Base-by-base conservation (phyloP, 2,888 invertebrate genomes). In the Thyatira batis region DNA sequence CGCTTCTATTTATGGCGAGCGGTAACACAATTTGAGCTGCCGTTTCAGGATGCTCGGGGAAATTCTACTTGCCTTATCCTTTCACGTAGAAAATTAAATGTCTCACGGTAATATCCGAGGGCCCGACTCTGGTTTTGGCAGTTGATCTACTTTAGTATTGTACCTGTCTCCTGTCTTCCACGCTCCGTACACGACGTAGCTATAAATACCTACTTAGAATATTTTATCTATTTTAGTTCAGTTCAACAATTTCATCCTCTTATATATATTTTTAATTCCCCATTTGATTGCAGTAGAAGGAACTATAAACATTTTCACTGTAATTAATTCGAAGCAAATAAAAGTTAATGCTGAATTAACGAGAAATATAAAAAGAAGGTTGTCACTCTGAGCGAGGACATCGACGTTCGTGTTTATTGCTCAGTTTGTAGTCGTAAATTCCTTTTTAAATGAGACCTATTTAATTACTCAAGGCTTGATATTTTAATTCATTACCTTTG, bases 61-160 rank as follows among this genome's bases (percentile, higher is more conserved):
- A 85, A 88, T 84, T 84, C 85, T 78, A 74, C 80, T 82, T 77
- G 85, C 84, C 87, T 90, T 90, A 89, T 90, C 89, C 89, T 82
- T 91, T 84, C 91, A 90, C 90, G 91, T 91, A 90, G 91, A 91
- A 91, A 91, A 91, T 91, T 90, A 91, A 91, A 91, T 85, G 91
- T 91, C 90, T 88, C 83, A 77, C 80, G 78, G 87, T 84, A 85
- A 89, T 87, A 89, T 89, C 89, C 88, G 87, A 72, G 76, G 76
- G 75, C 70, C 76, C 71, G 74, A 69, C 74, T 78, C 77, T 87
- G 88, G 78, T 81, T 87, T 85, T 88, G 91, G 88, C 90, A 89
- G 83, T 84, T 87, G 84, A 89, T 89, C 85, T 84, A 78, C 81
- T 67, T 48, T 48, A 70, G 65, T 53, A 58, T 63, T 57, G 63